Evolutionary conservation across 2,113 vertebrate species (phyloP).

Genomic region (Chaenocephalus aceratus): DNA sequence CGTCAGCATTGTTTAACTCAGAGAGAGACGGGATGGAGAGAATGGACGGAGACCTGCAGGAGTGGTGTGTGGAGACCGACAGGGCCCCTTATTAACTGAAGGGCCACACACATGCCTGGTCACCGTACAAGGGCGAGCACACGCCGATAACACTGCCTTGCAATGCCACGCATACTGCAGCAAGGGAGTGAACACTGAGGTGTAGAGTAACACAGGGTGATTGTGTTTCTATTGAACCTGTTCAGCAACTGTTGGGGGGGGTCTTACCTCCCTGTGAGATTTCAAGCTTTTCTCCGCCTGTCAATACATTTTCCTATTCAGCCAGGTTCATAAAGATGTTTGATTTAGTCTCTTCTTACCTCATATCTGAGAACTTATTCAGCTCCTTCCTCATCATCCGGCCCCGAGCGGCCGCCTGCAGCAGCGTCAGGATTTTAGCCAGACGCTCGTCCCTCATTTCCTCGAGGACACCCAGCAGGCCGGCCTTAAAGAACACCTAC

Average conservation of each 20-base stretch:
- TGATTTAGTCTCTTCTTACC: slow-evolving; percentile 63
- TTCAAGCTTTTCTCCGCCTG: background rate
- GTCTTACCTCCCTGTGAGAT: slow-evolving; percentile 46
- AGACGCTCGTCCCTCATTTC: slow-evolving; percentile 92
- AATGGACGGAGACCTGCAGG: slow-evolving; percentile 57
- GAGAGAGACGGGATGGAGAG: slow-evolving; percentile 55
- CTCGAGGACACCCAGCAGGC: slow-evolving; percentile 90
- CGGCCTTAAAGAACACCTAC: slow-evolving; percentile 96
- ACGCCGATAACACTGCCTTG: slow-evolving; percentile 71
- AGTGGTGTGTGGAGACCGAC: background rate
- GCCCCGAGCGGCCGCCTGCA: slow-evolving; percentile 90
- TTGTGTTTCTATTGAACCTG: slow-evolving; percentile 67
- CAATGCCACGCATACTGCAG: slow-evolving; percentile 62
- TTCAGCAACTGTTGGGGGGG: slow-evolving; percentile 62
- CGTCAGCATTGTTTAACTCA: slow-evolving; percentile 80
- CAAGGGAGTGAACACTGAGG: slow-evolving; percentile 64
- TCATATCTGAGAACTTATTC: slow-evolving; percentile 85
- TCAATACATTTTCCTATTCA: background rate
- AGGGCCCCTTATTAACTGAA: slow-evolving; percentile 56
- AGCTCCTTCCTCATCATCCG: slow-evolving; percentile 90
- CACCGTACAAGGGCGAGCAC: slow-evolving; percentile 75
- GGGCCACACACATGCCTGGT: slow-evolving; percentile 73
- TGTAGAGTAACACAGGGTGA: slow-evolving; percentile 66
- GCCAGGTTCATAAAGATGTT: background rate
- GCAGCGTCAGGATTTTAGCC: slow-evolving; percentile 91